A percentile compares a stretch with the other conserved stretches of the same genome.
These are phyloP conservation scores for Seriola quinqueradiata DNA, from an alignment of 2,113 vertebrate species.

Conservation along the genomic window DNA sequence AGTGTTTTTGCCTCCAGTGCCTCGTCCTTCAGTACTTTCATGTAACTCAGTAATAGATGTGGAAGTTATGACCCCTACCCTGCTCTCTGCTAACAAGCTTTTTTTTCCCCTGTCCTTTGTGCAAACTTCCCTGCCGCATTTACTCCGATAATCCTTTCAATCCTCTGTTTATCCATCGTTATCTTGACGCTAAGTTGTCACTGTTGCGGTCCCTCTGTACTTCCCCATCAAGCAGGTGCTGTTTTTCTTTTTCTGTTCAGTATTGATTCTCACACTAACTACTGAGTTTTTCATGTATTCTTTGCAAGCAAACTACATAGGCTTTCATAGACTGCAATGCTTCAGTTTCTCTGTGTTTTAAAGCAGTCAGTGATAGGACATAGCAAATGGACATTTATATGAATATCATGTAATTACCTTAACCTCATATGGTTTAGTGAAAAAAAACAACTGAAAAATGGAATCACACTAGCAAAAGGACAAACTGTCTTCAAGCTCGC, in stretches of 20 bases:
- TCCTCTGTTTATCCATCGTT: conserved; percentile 24
- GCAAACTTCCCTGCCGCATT: conserved; percentile 17
- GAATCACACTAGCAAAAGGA: neutral
- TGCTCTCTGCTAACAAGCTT: conserved; percentile 23
- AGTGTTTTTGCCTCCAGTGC: conserved; percentile 25
- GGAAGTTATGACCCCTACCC: neutral
- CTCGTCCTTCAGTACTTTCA: conserved; percentile 34
- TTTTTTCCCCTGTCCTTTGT: conserved; percentile 25
- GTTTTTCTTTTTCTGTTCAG: neutral
- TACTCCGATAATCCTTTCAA: conserved; percentile 24
- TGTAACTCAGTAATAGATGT: conserved; percentile 15
- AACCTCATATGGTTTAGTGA: neutral
- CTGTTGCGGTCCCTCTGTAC: conserved; percentile 8
- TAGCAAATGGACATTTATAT: neutral
- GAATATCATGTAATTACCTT: neutral
- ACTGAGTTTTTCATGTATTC: neutral
- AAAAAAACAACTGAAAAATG: too few species aligned
- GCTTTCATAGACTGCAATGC: neutral
- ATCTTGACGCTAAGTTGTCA: neutral
- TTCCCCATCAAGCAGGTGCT: neutral
- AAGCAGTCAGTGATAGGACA: neutral
- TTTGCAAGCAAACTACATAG: neutral
- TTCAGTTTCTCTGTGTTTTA: neutral
- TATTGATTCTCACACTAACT: neutral
- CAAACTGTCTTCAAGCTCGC: too few species aligned